Percentiles rank a stretch among this genome's conserved stretches.
Evolutionary conservation across 2,113 vertebrate genomes (phyloP).

Genomic region (Larimichthys polyactis): DNA sequence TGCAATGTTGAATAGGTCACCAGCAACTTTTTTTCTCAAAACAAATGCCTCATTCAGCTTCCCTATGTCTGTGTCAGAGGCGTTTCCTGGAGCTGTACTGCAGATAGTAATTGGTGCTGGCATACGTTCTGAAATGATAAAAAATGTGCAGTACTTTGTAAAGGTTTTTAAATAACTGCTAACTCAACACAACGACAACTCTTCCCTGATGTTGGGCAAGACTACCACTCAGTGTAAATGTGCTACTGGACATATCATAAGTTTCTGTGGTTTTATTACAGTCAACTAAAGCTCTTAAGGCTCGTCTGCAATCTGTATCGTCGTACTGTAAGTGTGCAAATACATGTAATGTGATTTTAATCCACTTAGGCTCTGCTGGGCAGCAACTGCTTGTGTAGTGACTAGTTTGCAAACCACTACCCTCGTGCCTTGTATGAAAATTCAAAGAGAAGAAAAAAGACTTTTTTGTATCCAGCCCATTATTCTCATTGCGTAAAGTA

Average conservation of each 20-base stretch:
- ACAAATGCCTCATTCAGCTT: slow-evolving; percentile 53
- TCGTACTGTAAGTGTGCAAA: slow-evolving; percentile 74
- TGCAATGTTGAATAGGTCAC: slow-evolving; percentile 57
- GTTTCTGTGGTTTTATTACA: slow-evolving; percentile 43
- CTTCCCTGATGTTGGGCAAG: slow-evolving; percentile 17
- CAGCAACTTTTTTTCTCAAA: slow-evolving; percentile 55
- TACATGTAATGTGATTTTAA: slow-evolving; percentile 60
- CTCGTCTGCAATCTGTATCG: slow-evolving; percentile 57
- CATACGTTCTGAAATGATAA: slow-evolving; percentile 35
- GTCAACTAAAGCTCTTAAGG: slow-evolving; percentile 48
- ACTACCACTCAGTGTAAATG: slow-evolving; percentile 45
- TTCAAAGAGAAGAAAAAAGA: slow-evolving; percentile 50
- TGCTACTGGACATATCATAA: slow-evolving; percentile 66
- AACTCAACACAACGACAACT: slow-evolving; percentile 20
- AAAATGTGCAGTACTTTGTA: slow-evolving; percentile 46
- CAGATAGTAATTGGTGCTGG: slow-evolving; percentile 64
- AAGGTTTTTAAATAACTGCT: slow-evolving; percentile 43
- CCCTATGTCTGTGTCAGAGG: slow-evolving; percentile 11
- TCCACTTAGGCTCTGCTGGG: slow-evolving; percentile 68
- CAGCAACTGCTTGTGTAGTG: slow-evolving; percentile 67
- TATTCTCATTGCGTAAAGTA: slow-evolving; percentile 23
- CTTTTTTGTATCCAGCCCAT: slow-evolving; percentile 37
- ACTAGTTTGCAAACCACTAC: slow-evolving; percentile 74
- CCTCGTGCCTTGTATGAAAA: slow-evolving; percentile 81
- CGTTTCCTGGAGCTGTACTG: slow-evolving; percentile 46